Conservation (phyloP, 2,888 invertebrate species). For the Amitus sp. region DNA sequence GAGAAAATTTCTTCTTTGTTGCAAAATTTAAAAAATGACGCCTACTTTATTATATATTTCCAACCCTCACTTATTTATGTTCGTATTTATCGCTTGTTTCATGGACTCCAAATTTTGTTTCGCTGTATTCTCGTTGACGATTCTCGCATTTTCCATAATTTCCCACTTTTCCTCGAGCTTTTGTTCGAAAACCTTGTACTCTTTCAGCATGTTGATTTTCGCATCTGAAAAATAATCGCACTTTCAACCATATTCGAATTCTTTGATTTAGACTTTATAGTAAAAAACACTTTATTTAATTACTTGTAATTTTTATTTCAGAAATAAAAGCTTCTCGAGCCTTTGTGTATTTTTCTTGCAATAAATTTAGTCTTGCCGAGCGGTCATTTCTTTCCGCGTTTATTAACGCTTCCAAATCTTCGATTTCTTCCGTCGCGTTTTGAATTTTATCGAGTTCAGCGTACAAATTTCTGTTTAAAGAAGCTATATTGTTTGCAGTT, state of each 20-base stretch:
- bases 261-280: neutral
- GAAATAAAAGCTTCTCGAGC: slow-evolving; percentile 45
- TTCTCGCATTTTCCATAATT: slow-evolving; percentile 32
- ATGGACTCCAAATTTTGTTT: slow-evolving; percentile 41
- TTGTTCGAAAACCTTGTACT: slow-evolving; percentile 47
- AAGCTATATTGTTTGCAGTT: slow-evolving; percentile 44
- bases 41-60: too few relatives aligned
- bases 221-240: slow-evolving; percentile 52
- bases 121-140: slow-evolving; percentile 42
- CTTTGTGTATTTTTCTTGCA: slow-evolving; percentile 46
- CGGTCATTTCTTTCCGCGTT: slow-evolving; percentile 41
- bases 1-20: too few relatives aligned
- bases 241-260: too few relatives aligned
- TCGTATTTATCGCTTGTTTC: slow-evolving; percentile 47
- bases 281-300: slow-evolving; percentile 12
- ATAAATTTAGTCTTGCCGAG: slow-evolving; percentile 32
- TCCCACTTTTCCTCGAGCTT: slow-evolving; percentile 47
- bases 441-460: slow-evolving; percentile 41
- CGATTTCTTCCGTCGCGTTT: slow-evolving; percentile 30
- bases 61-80: slow-evolving; percentile 56
- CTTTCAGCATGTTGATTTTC: slow-evolving; percentile 53
- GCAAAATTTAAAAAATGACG: too few relatives aligned
- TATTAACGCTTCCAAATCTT: slow-evolving; percentile 33
- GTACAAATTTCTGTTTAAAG: slow-evolving; percentile 43
- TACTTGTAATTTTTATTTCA: slow-evolving; percentile 54